Percentiles rank a stretch among this genome's conserved stretches.
Conservation (phyloP, 2,113 vertebrate species). For the Typhlomys cinereus region DNA sequence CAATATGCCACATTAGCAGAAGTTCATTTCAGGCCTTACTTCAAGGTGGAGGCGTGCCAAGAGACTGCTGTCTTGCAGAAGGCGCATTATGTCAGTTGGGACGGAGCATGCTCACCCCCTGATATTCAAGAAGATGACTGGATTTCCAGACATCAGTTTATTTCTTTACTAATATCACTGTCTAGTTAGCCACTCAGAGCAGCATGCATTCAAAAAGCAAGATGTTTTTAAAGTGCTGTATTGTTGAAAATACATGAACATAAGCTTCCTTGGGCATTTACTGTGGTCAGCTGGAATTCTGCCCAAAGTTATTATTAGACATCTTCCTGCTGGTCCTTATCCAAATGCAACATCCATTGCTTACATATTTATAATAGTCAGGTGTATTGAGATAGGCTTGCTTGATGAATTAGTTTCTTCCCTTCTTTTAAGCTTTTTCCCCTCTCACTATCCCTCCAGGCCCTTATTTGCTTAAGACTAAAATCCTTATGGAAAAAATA, state of each 20-base stretch:
- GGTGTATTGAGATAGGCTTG: constrained; percentile 27
- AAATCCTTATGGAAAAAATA: constrained; percentile 25
- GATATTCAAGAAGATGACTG: constrained; percentile 17
- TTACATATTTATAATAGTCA: constrained; percentile 50
- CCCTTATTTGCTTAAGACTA: constrained; percentile 6
- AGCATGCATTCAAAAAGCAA: constrained; percentile 58
- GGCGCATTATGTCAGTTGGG: constrained; percentile 60
- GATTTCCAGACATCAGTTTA: constrained; percentile 34
- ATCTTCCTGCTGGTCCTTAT: constrained; percentile 30
- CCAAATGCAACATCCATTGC: constrained; percentile 62
- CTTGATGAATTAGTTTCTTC: constrained; percentile 43
- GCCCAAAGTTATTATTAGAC: constrained; percentile 71
- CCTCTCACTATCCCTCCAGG: background rate
- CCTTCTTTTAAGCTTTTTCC: constrained; percentile 30
- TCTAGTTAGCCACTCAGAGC: constrained; percentile 40
- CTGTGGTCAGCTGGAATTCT: constrained; percentile 63
- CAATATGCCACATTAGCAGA: constrained; percentile 49
- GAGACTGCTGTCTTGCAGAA: constrained; percentile 74
- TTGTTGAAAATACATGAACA: constrained; percentile 57
- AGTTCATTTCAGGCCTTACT: constrained; percentile 67
- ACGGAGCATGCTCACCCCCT: background rate
- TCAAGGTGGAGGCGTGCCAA: constrained; percentile 69
- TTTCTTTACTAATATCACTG: constrained; percentile 48
- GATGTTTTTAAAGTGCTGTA: constrained; percentile 38
- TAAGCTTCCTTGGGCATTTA: constrained; percentile 63